Evolutionary conservation across 2,113 vertebrate species (phyloP), one percentile per base, ranked within the genome.

Genomic region (Lepus europaeus): DNA sequence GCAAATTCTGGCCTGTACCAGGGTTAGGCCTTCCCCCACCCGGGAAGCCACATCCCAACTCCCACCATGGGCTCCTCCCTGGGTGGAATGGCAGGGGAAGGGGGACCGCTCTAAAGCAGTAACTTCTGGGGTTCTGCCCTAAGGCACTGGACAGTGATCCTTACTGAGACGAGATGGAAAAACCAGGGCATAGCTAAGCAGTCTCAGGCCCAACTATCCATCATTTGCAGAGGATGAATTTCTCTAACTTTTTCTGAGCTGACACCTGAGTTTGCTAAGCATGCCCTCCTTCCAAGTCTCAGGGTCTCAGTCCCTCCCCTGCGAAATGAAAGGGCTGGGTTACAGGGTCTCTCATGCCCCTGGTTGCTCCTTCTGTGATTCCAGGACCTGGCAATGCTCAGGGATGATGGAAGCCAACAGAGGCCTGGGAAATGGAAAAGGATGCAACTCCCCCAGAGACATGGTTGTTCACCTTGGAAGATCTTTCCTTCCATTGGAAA

Each of bases 61-160:
- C 94, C 11, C 17, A 86, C 68, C 86, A 78, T 49, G 3, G 25
- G 45, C 45, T 0, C 0, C 36, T 45, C 39, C 16, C 56, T 83
- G 77, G 84, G 74, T 33, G 17, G 9, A 0, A 25, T 66, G 49
- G 9, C 17, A 56, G 56, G 51, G 16, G 2, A 39, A 5, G 23
- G 4, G 79, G 53, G 7, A 85, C 94, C 89, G 79, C 36, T 94
- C 85, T 27, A 29, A 87, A 69, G 73, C 72, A 63, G 68, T 27
- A 76, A 79, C 45, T 95, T 96, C 93, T 94, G 95, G 94, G 95
- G 23, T 69, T 93, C 93, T 97, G 87, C 80, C 94, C 36, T 53
- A 87, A 17, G 90, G 33, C 59, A 89, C 87, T 73, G 8, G 84
- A 39, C 27, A 53, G 85, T 95, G 74, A 78, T 85, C 81, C 23